Base-by-base conservation (phyloP, 2,888 invertebrate species). In the Trissolcus japonicus region DNA sequence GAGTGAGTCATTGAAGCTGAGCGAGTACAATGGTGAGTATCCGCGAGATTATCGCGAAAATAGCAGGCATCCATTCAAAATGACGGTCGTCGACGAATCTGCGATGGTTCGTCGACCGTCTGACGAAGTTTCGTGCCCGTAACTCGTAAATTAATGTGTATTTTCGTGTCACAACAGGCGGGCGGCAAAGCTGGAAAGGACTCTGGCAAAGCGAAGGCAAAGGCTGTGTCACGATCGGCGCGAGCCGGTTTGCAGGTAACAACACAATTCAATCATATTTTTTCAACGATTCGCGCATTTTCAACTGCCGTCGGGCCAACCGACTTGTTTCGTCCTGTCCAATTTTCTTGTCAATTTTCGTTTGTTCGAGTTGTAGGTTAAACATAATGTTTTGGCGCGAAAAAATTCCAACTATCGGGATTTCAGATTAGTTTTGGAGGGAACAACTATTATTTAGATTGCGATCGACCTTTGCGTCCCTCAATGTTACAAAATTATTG, bases 181-280 rank as follows among this genome's bases (percentile, higher is more conserved):
- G 99, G 99, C 90, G 99, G 99, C 90, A 99, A 99, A 95, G 99
- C 99, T 91, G 99, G 99, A 89, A 99, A 99, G 93, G 99, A 99
- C 93, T 98, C 98, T 81, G 99, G 99, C 88, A 99, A 99, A 93
- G 97, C 98, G 68, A 98, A 98, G 92, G 97, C 98, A 82, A 99
- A 99, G 93, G 98, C 98, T 85, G 99, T 99, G 83, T 99, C 99
- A 80, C 94, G 99, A 89, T 99, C 99, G 81, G 98, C 99, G 78
- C 94, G 99, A 88, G 99, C 99, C 86, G 99, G 99, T 85, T 93
- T 99, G 88, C 99, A 99, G 95, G 98, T 98, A 91, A 90, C 89
- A 35, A 35, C 48, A 59, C 1, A 7, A 16, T 0, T 46, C 46
- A 46, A 16, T n/a, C n/a, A n/a, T n/a, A n/a, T 46, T 6, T 46